Evolutionary conservation across 2,113 vertebrate species (phyloP).

Genomic region (Oryzias curvinotus): DNA sequence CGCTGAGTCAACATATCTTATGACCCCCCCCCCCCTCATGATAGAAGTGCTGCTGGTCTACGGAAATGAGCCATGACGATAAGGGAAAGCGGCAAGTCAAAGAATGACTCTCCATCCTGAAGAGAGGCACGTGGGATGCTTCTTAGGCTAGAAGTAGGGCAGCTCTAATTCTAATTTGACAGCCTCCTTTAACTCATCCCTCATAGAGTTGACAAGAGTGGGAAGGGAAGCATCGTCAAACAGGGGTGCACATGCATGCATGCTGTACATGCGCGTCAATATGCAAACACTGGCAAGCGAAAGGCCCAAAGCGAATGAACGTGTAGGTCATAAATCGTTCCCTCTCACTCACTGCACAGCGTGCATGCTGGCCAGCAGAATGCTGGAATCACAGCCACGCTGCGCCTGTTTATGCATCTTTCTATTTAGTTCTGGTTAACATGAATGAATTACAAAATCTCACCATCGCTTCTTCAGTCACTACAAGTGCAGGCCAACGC

Average conservation of each 20-base stretch:
- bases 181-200: constrained; percentile 36
- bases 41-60: constrained; percentile 31
- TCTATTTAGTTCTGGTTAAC: no score
- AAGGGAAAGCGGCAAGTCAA: constrained; percentile 38
- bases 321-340: constrained; percentile 11
- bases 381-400: no score
- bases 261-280: background rate
- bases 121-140: constrained; percentile 34
- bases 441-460: no score
- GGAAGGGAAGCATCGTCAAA: constrained; percentile 9
- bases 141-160: constrained; percentile 62
- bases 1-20: constrained; percentile 19
- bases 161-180: constrained; percentile 66
- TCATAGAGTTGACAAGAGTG: constrained; percentile 24
- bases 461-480: no score
- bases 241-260: constrained; percentile 2
- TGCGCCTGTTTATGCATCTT: no score
- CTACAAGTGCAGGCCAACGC: no score
- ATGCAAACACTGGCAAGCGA: constrained; percentile 16
- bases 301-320: constrained; percentile 12
- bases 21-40: constrained; percentile 3
- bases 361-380: no score
- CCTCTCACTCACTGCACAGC: constrained; percentile 11
- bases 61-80: constrained; percentile 38
- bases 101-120: constrained; percentile 50